Evolutionary conservation across 2,888 invertebrate species (phyloP), one percentile per base, ranked within the genome.

Genomic region (Drosophila diplacantha): DNA sequence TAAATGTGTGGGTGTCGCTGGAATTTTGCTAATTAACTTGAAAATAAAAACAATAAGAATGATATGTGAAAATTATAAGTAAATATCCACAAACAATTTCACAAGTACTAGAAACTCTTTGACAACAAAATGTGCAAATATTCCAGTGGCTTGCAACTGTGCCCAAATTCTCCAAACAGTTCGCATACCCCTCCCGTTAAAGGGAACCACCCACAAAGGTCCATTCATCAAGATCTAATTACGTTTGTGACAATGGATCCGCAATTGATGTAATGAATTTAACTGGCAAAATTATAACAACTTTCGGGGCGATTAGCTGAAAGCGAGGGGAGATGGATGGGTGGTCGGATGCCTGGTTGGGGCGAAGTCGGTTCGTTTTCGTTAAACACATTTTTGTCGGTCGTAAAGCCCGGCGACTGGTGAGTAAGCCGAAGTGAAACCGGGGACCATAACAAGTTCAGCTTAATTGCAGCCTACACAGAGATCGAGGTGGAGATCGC

Each of bases 381-480:
- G 39, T 43, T 70, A 67, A 76, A 74, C 62, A 69, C 64, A 63
- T 43, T 61, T 61, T 67, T 75, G 59, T 62, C 59, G 66, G 74
- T 61, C 73, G 66, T 74, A 72, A 72, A 82, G 46, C 32, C 35
- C 59, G 56, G 46, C 56, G 47, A 47, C 65, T 43, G 49, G 58
- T 51, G 60, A 58, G 60, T 59, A 44, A 69, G 60, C 61, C 32
- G 67, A 70, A 57, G 71, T 56, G 65, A 74, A 71, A 72, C 71
- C 64, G 63, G 63, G 63, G 69, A 71, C 65, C 74, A 64, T 62
- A 69, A 78, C 72, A 74, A 80, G 79, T 75, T 78, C 76, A 78
- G 69, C 59, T 81, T 81, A 83, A 83, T 79, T 83, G 68, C 77
- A 83, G 69, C 80, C 82, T 76, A 79, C 79, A 75, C 70, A 50